A percentile compares a stretch with the other conserved stretches of the same genome.
Conservation (phyloP, 2,888 invertebrate genomes). For the Ennomos quercinarius region DNA sequence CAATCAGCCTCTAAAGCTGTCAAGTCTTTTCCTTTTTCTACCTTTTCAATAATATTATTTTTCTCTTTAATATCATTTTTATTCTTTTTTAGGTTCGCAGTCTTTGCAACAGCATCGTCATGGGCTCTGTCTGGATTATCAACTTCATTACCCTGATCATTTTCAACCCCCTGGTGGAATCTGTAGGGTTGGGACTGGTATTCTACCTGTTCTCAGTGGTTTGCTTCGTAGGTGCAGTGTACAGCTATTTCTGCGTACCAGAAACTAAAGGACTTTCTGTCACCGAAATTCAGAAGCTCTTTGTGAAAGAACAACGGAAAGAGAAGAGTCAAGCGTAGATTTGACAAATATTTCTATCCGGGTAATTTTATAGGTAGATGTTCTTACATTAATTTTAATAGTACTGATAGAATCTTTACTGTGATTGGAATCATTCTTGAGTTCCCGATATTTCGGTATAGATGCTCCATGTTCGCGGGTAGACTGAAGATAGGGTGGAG, state of each 20-base stretch:
- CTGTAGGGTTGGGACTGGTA: constrained; percentile 62
- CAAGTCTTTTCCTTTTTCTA: too few relatives aligned
- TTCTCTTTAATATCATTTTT: constrained; percentile 13
- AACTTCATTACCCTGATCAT: constrained; percentile 66
- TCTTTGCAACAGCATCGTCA: constrained; percentile 59
- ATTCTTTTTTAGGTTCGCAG: constrained; percentile 57
- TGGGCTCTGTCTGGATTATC: constrained; percentile 58
- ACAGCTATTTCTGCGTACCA: constrained; percentile 63
- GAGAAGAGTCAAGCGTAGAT: constrained; percentile 40
- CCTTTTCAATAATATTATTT: too few relatives aligned
- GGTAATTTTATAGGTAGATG: too few relatives aligned
- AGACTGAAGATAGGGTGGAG: too few relatives aligned
- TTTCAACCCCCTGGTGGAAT: constrained; percentile 62
- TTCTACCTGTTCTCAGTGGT: constrained; percentile 69
- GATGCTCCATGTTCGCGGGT: too few relatives aligned
- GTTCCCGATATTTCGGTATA: too few relatives aligned
- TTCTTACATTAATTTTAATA: too few relatives aligned
- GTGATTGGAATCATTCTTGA: too few relatives aligned
- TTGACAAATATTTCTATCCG: too few relatives aligned
- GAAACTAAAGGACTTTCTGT: constrained; percentile 73
- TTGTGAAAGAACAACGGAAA: constrained; percentile 47
- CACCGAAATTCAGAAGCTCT: constrained; percentile 62
- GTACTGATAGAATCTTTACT: too few relatives aligned
- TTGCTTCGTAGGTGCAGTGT: constrained; percentile 60
- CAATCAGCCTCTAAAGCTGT: too few relatives aligned